phyloP scores from a whole-genome alignment of 2,113 vertebrate genomes.

The Canis aureus region DNA sequence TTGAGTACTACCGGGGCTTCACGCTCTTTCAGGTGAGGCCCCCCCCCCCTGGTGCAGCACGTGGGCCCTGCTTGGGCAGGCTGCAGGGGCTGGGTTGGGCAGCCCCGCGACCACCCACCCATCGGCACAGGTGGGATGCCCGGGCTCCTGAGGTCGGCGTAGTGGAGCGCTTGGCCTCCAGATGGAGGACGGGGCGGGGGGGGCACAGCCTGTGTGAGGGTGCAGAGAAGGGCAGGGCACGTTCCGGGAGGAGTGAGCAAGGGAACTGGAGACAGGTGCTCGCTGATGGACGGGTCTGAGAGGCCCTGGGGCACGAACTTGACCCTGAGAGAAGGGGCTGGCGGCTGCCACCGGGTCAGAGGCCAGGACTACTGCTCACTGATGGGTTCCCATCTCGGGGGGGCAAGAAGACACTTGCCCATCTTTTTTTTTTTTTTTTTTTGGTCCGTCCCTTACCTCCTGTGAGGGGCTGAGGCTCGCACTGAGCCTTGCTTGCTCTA shows the following conservation, averaged over 20 bases:
- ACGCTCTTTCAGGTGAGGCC: conserved; percentile 89
- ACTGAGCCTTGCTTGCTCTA: background rate
- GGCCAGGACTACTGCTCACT: background rate
- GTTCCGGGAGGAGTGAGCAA: background rate
- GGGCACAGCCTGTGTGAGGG: background rate
- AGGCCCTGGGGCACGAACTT: background rate
- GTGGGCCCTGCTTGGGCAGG: too few relatives aligned
- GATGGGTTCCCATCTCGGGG: background rate
- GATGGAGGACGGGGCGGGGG: background rate
- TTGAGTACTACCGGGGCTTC: conserved; percentile 90
- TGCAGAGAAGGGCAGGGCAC: background rate
- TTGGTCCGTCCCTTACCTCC: background rate
- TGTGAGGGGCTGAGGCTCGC: background rate
- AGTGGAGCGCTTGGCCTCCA: background rate
- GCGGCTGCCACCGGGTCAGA: background rate
- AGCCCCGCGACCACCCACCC: background rate
- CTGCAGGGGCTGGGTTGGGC: background rate
- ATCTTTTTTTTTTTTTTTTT: background rate
- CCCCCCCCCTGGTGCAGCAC: rapidly evolving
- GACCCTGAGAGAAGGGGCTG: background rate
- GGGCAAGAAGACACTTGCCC: background rate
- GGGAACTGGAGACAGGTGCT: background rate
- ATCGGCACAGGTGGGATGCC: background rate
- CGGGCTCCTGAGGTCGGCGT: background rate
- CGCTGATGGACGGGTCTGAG: background rate